phyloP scores from a whole-genome alignment of 1,140 invertebrate genomes.

The Lepidurus apus region DNA sequence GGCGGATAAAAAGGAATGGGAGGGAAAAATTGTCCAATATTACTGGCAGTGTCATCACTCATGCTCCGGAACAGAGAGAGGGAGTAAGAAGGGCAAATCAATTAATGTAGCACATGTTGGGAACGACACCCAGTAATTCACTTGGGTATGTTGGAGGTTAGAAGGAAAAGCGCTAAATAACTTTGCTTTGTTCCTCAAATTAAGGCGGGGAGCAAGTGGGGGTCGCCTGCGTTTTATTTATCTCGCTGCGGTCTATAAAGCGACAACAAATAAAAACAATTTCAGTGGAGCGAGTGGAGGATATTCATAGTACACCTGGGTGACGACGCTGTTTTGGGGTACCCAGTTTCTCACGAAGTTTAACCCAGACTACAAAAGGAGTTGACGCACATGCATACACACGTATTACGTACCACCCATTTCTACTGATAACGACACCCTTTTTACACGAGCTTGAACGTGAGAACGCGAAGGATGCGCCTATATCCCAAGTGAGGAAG shows the following conservation, averaged over 20 bases:
- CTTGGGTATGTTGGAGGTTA: background rate
- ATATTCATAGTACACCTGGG: no score
- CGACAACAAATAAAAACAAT: no score
- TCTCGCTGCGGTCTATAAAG: no score
- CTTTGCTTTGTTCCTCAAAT: no score
- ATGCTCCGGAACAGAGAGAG: background rate
- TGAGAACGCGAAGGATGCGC: background rate
- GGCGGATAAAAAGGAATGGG: background rate
- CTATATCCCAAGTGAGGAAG: no score
- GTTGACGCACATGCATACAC: background rate
- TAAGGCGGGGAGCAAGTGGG: no score
- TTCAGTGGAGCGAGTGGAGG: no score
- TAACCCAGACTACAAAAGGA: background rate
- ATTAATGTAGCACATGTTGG: background rate
- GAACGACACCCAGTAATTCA: background rate
- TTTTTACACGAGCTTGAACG: background rate
- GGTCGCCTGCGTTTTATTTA: no score
- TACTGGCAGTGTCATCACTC: background rate
- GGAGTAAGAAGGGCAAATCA: conserved; percentile 6
- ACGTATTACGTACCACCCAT: background rate
- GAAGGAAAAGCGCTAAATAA: background rate
- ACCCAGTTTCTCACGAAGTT: background rate
- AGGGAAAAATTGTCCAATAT: background rate
- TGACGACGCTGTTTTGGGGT: no score
- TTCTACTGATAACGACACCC: background rate